Evolutionary conservation across 2,797 vertebrate genomes (phyloP), one percentile per base, ranked within the genome.

Genomic region (Acropternis orthonyx): DNA sequence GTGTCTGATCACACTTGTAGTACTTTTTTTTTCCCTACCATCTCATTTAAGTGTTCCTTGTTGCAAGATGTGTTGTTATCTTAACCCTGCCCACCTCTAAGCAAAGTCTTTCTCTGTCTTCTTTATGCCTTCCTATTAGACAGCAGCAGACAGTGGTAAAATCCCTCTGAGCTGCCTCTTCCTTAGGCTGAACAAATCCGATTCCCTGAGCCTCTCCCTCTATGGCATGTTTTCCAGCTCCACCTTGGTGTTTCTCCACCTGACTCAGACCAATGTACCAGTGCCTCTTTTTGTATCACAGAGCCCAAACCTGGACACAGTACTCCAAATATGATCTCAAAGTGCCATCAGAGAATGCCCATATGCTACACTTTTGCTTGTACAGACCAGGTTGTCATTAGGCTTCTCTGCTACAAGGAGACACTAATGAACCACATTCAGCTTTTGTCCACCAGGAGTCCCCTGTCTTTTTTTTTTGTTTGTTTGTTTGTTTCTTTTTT

Each of bases 141-240:
- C 9, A 78, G 7, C 6, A 51, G 17, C 28, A 43, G 26, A 44
- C 10, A 72, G 20, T 8, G 23, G 21, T 27, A 54, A 66, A 68
- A 80, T 49, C 6, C 15, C 17, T 41, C 58, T 58, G 48, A 59
- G n/a, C 1, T 68, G 7, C 22, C 9, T n/a, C 32, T 66, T 58
- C 54, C 46, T 32, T 14, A 77, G 43, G 15, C 13, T 69, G 59
- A 89, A 62, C 23, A 66, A 86, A 54, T 17, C 21, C 5, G 0
- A 0, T 49, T 77, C 19, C 14, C 7, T 39, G 44, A 72, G 4
- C 20, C 5, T 52, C 12, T 22, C 8, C 12, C 0, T 52, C 14
- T 36, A 48, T 17, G 18, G 4, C 36, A 44, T 52, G 10, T 49
- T 32, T 32, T 87, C 23, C 66, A 77, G 18, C 5, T n/a, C 37